Evolutionary conservation across 2,797 vertebrate species (phyloP), one percentile per base, ranked within the genome.

Genomic region (Ctenopoma multispine): DNA sequence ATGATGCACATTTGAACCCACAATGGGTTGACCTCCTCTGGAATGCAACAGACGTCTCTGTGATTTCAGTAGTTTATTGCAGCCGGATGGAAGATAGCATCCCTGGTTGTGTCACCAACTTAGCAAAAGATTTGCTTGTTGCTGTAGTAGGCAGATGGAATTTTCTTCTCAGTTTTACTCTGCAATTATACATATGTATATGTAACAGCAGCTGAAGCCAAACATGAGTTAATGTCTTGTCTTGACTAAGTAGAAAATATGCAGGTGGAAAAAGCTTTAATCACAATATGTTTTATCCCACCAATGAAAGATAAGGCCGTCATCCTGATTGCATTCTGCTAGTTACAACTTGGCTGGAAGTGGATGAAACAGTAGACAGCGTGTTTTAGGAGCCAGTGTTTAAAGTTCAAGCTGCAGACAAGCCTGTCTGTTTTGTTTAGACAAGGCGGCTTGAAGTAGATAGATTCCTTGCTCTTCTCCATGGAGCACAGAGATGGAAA

Each of bases 231-330:
- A 57, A 75, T 68, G 75, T 72, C 63, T 68, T 78, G 54, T 81
- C 64, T 60, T 40, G 12, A 44, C 23, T 43, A 63, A 66, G 60
- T 69, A 49, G 40, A 83, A 84, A 87, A 79, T 49, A 78, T 38
- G 49, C 53, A 63, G 63, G 72, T 76, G 54, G 17, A 59, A 81
- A 67, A 72, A 34, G 27, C 64, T 89, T 81, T 84, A 78, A 86
- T 87, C 68, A 77, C 6, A 36, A 69, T 54, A 20, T 38, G 21
- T 69, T 83, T 81, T 63, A 63, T 76, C 62, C 72, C 34, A 29
- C 10, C 40, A 40, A 46, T 0, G 23, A 55, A 53, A 86, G 74
- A 87, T 88, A 82, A 85, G 63, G 24, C 72, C 61, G 44, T 77
- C 74, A 56, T 77, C 53, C 18, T 57, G 63, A 76, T 63, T 69